phyloP scores from a whole-genome alignment of 2,113 vertebrate genomes.

The Protobothrops flavoviridis region DNA sequence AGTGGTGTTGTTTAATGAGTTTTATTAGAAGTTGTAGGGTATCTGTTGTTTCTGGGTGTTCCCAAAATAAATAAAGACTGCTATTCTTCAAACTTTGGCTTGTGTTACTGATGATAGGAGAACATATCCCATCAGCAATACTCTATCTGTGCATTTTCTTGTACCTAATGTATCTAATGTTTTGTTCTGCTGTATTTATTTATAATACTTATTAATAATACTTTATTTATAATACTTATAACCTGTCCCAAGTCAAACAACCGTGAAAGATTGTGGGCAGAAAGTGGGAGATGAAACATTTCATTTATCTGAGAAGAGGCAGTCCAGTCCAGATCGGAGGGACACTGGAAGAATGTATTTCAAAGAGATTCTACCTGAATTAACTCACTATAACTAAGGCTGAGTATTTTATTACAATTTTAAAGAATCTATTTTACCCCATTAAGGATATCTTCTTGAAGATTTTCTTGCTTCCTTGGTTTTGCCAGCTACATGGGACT shows the following conservation, averaged over 20 bases:
- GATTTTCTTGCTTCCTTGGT: background rate
- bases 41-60: background rate
- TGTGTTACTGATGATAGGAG: background rate
- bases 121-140: background rate
- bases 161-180: background rate
- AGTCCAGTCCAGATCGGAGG: background rate
- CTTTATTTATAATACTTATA: background rate
- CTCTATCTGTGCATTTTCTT: background rate
- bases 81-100: background rate
- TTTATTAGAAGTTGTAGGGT: background rate
- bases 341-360: background rate
- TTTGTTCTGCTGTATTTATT: background rate
- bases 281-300: background rate
- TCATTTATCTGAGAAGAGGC: background rate
- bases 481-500: background rate
- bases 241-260: background rate
- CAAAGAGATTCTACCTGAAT: background rate
- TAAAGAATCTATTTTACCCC: background rate
- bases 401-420: background rate
- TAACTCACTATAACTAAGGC: background rate
- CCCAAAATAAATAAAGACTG: background rate
- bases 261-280: background rate
- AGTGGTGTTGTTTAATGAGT: background rate
- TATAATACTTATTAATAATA: background rate
- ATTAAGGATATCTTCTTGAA: background rate